Conservation (phyloP, 2,113 vertebrate genomes). For the Ifrita kowaldi region DNA sequence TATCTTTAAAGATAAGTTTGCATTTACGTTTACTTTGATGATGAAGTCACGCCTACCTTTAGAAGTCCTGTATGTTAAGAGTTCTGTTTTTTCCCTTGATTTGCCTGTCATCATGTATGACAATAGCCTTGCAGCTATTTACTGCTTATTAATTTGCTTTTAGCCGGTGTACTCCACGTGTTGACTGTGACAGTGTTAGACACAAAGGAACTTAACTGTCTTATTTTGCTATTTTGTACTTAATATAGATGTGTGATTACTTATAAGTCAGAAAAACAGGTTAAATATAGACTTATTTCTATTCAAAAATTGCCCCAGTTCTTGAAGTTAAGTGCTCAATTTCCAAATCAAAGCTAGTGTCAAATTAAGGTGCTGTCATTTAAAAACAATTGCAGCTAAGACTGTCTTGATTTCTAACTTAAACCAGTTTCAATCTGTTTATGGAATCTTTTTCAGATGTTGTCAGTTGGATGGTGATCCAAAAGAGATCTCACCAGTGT, state of each 20-base stretch:
- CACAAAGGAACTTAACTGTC: not conserved
- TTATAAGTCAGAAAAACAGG: not conserved
- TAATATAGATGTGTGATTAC: not conserved
- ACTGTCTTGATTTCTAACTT: not conserved
- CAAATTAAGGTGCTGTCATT: not conserved
- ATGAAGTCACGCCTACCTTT: not conserved
- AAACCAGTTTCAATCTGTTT: not conserved
- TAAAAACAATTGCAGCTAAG: not conserved
- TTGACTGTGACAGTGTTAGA: not conserved
- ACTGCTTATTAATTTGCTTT: not conserved
- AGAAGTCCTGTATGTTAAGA: not conserved
- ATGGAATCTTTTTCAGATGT: slow-evolving; percentile 78
- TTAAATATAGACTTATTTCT: not conserved
- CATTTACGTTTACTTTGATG: not conserved
- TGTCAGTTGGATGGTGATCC: slow-evolving; percentile 92
- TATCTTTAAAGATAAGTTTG: not conserved
- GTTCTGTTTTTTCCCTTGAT: not conserved
- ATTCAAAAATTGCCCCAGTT: not conserved
- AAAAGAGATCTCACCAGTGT: slow-evolving; percentile 94
- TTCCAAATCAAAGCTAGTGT: not conserved
- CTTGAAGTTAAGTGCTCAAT: not conserved
- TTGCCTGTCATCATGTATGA: not conserved
- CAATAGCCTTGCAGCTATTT: not conserved
- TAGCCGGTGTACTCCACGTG: not conserved
- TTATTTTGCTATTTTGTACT: not conserved